Percentiles rank a stretch among this genome's conserved stretches.
Conservation (phyloP, 2,797 vertebrate genomes). For the Sciaenops ocellatus region DNA sequence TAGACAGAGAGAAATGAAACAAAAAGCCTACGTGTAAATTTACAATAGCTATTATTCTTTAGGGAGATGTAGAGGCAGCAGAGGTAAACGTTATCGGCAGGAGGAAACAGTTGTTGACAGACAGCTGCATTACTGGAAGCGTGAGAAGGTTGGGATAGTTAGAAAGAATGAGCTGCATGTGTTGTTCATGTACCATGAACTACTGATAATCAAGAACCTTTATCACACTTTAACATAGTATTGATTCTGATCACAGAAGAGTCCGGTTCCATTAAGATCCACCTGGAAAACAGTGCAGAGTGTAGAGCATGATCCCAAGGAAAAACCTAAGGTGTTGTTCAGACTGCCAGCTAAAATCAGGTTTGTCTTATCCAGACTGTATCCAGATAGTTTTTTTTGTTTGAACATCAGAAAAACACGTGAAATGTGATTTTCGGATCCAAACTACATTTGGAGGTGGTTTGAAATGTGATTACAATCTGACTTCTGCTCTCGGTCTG, state of each 20-base stretch:
- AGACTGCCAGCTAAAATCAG: too few relatives aligned
- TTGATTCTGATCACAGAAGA: not conserved
- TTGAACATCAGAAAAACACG: too few relatives aligned
- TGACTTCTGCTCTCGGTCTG: too few relatives aligned
- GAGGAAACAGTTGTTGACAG: not conserved
- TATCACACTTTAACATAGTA: slow-evolving; percentile 2
- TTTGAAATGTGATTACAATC: too few relatives aligned
- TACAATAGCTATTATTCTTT: slow-evolving; percentile 1
- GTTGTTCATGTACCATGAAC: not conserved
- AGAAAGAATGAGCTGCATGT: not conserved
- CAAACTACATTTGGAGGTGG: too few relatives aligned
- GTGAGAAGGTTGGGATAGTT: not conserved
- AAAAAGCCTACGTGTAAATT: slow-evolving; percentile 10
- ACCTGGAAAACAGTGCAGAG: not conserved
- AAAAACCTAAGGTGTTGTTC: not conserved
- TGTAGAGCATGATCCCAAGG: not conserved
- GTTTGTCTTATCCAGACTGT: too few relatives aligned
- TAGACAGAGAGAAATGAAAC: not conserved
- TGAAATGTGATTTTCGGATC: too few relatives aligned
- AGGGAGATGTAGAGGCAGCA: not conserved
- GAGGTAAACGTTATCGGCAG: slow-evolving; percentile 1
- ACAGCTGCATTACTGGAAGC: not conserved
- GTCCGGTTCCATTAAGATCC: not conserved
- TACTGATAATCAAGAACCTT: slow-evolving; percentile 18
- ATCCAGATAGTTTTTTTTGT: too few relatives aligned